These are phyloP conservation scores for Drosophila ficusphila DNA, from an alignment of 1,140 invertebrate genomes.

Conservation along the genomic window DNA sequence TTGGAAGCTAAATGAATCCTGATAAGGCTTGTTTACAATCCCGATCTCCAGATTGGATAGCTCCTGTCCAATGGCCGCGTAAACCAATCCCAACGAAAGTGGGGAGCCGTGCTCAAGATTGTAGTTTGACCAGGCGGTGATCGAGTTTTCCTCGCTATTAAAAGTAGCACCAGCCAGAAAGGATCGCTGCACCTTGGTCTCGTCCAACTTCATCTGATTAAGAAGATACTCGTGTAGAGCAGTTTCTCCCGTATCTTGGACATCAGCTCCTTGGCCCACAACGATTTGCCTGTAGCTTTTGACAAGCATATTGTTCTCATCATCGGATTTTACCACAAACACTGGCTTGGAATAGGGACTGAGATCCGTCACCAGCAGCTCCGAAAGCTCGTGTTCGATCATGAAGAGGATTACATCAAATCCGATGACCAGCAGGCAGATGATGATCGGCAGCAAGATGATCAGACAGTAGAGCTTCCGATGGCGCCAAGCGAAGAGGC, in stretches of 20 bases:
- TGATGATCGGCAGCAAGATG: slow-evolving; percentile 7
- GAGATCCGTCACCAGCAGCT: neutral
- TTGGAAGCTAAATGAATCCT: accelerated
- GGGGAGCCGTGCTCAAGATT: slow-evolving; percentile 88
- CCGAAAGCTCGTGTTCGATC: accelerated
- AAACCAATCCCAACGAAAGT: slow-evolving; percentile 86
- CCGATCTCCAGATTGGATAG: slow-evolving; percentile 9
- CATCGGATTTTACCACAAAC: neutral
- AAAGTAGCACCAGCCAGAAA: slow-evolving; percentile 85
- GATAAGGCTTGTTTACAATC: slow-evolving; percentile 36
- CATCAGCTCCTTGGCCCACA: neutral
- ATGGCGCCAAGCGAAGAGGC: slow-evolving; percentile 7
- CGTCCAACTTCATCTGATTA: neutral
- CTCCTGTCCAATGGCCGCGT: slow-evolving; percentile 85
- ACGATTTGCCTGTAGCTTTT: neutral
- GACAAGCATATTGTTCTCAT: neutral
- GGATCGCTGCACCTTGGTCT: slow-evolving; percentile 6
- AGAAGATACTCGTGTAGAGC: neutral
- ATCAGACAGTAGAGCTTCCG: neutral
- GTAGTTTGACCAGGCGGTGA: slow-evolving; percentile 86
- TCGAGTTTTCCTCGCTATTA: slow-evolving; percentile 57
- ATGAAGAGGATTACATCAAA: neutral
- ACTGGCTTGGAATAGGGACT: neutral
- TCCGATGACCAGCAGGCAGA: neutral
- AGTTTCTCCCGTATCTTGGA: neutral